Evolutionary conservation across 2,113 vertebrate genomes (phyloP).

Genomic region (Microtus richardsoni): DNA sequence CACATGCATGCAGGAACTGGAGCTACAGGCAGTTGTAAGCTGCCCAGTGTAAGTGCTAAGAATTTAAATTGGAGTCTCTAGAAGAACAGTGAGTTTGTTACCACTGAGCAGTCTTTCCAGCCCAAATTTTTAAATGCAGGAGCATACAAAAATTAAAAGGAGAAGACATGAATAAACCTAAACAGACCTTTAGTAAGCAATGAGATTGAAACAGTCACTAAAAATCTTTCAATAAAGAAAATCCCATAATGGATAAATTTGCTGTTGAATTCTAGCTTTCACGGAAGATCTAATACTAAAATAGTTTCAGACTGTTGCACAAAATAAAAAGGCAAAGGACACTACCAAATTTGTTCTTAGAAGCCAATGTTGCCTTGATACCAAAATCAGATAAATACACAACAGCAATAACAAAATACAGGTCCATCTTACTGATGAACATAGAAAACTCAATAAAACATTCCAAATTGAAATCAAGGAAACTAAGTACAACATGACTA

Average conservation of each 20-base stretch:
- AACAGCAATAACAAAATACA: neutral
- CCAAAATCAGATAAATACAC: neutral
- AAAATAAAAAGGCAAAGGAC: neutral
- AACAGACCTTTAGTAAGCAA: neutral
- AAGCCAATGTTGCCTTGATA: neutral
- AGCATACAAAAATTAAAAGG: neutral
- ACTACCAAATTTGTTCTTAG: neutral
- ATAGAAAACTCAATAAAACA: neutral
- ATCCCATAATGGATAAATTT: neutral
- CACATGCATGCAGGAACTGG: neutral
- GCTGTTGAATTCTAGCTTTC: neutral
- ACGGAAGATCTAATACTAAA: neutral
- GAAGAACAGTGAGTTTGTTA: neutral
- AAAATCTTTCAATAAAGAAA: neutral
- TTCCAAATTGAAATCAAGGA: neutral
- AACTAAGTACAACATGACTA: neutral
- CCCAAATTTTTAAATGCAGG: neutral
- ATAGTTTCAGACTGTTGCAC: neutral
- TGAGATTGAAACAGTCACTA: neutral
- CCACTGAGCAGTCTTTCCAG: neutral
- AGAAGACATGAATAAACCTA: neutral
- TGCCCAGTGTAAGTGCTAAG: neutral
- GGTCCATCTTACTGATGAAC: neutral
- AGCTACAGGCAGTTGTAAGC: neutral
- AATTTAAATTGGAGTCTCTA: neutral